A percentile compares a stretch with the other conserved stretches of the same genome.
These are phyloP conservation scores for Charina bottae DNA, from an alignment of 2,113 vertebrate genomes.

Conservation along the genomic window DNA sequence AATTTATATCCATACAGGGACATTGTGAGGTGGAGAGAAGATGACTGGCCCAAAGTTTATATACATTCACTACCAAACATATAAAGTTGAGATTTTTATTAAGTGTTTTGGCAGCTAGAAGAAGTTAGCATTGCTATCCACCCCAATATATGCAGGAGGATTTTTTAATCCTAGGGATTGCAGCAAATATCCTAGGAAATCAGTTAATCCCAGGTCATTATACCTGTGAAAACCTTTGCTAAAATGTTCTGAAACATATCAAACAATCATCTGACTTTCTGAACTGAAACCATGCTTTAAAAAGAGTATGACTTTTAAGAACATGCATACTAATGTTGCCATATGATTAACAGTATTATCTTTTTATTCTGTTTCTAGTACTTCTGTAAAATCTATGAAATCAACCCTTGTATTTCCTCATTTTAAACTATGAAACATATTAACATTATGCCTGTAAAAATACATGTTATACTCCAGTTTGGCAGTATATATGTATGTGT, in stretches of 20 bases:
- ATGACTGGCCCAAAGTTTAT: not conserved
- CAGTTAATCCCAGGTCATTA: not conserved
- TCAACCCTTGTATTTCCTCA: conserved; percentile 17
- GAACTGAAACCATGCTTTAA: not conserved
- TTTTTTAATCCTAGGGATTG: not conserved
- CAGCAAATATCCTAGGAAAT: not conserved
- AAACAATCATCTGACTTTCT: not conserved
- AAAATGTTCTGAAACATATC: not conserved
- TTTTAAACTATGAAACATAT: conserved; percentile 12
- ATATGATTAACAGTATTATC: not conserved
- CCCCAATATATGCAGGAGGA: not conserved
- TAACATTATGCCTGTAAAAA: not conserved
- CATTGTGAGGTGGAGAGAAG: not conserved
- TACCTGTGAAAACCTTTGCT: not conserved
- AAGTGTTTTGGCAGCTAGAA: not conserved
- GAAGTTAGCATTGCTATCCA: not conserved
- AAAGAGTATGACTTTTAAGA: not conserved
- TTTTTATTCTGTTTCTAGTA: not conserved
- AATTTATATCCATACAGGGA: not conserved
- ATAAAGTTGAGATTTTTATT: not conserved
- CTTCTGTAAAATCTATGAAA: conserved; percentile 39
- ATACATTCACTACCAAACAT: not conserved
- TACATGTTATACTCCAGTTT: not conserved
- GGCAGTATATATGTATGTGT: not conserved
- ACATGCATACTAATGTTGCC: not conserved